Evolutionary conservation across 2,888 invertebrate genomes (phyloP).

Genomic region (Formica aserva): DNA sequence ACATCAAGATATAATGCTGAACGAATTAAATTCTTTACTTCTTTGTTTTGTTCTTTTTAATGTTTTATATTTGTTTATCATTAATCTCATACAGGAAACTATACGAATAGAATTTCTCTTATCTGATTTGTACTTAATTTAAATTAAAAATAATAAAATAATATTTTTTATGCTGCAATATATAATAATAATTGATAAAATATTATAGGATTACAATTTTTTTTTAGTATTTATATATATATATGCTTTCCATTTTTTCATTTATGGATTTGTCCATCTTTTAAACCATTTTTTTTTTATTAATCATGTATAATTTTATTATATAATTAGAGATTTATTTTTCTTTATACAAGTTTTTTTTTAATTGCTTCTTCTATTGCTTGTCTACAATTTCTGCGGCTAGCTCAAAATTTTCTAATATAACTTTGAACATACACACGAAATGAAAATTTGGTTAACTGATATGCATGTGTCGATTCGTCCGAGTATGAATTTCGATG

Average conservation of each 20-base stretch:
- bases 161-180: neutral
- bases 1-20: neutral
- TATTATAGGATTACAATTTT: neutral
- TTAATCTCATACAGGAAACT: neutral
- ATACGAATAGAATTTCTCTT: neutral
- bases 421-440: neutral
- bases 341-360: neutral
- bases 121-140: neutral
- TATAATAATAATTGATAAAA: neutral
- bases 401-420: neutral
- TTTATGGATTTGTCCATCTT: neutral
- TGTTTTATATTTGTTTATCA: neutral
- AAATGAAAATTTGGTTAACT: constrained; percentile 5
- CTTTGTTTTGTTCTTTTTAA: neutral
- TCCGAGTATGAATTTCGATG: constrained; percentile 37
- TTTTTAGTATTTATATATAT: neutral
- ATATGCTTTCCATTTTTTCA: too few relatives aligned
- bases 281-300: neutral
- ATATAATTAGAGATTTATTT: neutral
- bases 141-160: neutral
- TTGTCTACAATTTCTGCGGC: neutral
- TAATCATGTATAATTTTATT: neutral
- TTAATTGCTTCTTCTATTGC: neutral
- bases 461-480: neutral
- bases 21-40: neutral